Conservation (phyloP, 2,888 invertebrate species). For the Camptogramma bilineatum region DNA sequence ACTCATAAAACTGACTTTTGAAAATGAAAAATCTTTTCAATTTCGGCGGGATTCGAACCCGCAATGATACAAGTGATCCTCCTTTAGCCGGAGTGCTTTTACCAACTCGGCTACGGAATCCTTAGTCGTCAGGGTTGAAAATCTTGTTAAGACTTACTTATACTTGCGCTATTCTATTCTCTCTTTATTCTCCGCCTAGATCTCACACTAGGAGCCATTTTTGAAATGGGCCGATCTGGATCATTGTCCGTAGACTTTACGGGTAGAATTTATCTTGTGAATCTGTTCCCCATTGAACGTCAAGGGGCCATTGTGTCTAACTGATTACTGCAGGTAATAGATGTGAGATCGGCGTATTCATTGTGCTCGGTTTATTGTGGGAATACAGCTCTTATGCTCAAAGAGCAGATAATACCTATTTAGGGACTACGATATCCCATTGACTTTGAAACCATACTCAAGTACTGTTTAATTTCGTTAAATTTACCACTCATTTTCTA, state of each 20-base stretch:
- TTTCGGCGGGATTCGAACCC: no score
- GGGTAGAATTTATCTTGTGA: conserved; percentile 69
- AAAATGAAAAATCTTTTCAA: no score
- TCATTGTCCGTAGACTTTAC: conserved; percentile 48
- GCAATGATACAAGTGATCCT: no score
- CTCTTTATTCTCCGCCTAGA: conserved; percentile 18
- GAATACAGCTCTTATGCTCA: conserved; percentile 21
- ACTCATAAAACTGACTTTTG: no score
- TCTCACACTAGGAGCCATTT: conserved; percentile 43
- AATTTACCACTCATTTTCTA: no score
- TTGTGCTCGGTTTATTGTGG: conserved; percentile 43
- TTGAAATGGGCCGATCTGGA: conserved; percentile 44
- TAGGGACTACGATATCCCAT: neutral
- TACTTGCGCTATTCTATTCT: conserved; percentile 6
- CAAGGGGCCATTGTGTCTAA: conserved; percentile 71
- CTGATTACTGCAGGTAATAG: conserved; percentile 79
- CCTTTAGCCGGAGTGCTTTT: no score
- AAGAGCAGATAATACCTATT: conserved; percentile 2
- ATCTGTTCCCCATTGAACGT: conserved; percentile 66
- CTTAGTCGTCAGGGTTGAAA: no score
- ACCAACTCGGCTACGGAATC: no score
- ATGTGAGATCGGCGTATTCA: conserved; percentile 66
- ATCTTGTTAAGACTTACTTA: neutral
- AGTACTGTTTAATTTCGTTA: no score
- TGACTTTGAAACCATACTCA: neutral